A percentile compares a stretch with the other conserved stretches of the same genome.
These are phyloP conservation scores for Terebella lapidaria DNA, from an alignment of 2,888 invertebrate genomes.

Conservation along the genomic window DNA sequence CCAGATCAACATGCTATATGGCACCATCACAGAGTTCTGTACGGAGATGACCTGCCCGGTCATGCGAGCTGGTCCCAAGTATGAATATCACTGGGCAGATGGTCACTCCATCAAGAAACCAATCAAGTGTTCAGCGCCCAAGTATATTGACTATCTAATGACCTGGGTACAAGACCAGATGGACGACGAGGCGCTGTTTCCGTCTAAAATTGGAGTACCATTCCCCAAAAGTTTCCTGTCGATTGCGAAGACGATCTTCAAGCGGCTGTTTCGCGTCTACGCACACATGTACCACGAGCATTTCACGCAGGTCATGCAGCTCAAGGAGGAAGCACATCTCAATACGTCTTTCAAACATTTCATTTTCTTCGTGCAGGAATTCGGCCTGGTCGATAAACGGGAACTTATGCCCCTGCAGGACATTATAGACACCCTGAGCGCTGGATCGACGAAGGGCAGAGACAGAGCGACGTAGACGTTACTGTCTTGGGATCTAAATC, in stretches of 20 bases:
- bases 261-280: conserved; percentile 95
- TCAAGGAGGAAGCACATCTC: conserved; percentile 92
- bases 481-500: too few relatives aligned
- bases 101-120: conserved; percentile 95
- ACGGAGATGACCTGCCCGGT: conserved; percentile 94
- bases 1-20: conserved; percentile 99
- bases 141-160: conserved; percentile 99
- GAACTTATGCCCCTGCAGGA: conserved; percentile 96
- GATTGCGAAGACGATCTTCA: conserved; percentile 96
- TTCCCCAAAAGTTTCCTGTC: conserved; percentile 96
- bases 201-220: conserved; percentile 96
- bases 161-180: conserved; percentile 99
- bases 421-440: conserved; percentile 70
- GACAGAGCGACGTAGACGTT: too few relatives aligned
- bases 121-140: conserved; percentile 97
- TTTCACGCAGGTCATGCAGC: conserved; percentile 93
- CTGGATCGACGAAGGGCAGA: conserved; percentile 12
- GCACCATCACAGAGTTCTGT: conserved; percentile 99
- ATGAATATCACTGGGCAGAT: conserved; percentile 99
- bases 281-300: conserved; percentile 99
- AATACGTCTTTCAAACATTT: conserved; percentile 99
- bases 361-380: conserved; percentile 95
- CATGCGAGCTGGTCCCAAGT: conserved; percentile 98
- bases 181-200: conserved; percentile 96
- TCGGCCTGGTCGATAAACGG: conserved; percentile 90